phyloP scores from a whole-genome alignment of 2,797 vertebrate genomes.

The Tragelaphus oryx region DNA sequence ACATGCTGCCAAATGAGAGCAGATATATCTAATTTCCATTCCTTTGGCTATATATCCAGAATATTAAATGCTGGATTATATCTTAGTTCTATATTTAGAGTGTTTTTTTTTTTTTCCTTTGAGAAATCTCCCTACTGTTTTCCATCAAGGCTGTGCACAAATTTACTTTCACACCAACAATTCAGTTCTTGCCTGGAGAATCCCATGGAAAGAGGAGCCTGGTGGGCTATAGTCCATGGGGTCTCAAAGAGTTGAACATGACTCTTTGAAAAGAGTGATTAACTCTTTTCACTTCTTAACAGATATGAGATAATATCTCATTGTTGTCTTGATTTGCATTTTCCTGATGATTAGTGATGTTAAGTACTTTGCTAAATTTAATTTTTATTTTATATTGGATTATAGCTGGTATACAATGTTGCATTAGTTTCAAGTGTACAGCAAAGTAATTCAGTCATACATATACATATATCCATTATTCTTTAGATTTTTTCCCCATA shows the following conservation, averaged over 20 bases:
- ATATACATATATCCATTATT: not conserved
- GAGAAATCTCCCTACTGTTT: not conserved
- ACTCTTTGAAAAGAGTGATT: not conserved
- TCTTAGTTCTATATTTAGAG: not conserved
- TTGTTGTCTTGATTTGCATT: not conserved
- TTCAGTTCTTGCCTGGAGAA: not conserved
- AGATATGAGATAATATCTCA: not conserved
- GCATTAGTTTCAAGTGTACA: not conserved
- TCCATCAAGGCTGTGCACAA: not conserved
- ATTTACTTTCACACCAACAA: not conserved
- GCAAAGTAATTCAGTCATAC: not conserved
- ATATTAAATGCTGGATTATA: not conserved
- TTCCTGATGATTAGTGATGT: not conserved
- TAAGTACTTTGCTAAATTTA: not conserved
- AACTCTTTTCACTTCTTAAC: not conserved
- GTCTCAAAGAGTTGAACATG: not conserved
- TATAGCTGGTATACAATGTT: not conserved
- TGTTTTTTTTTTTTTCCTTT: not conserved
- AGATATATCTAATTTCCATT: not conserved
- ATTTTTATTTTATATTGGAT: not conserved
- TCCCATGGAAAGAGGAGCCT: not conserved
- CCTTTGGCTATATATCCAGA: not conserved
- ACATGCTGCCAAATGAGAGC: not conserved
- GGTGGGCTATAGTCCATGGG: not conserved
- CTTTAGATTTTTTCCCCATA: not conserved